A percentile compares a stretch with the other conserved stretches of the same genome.
phyloP scores from a whole-genome alignment of 2,797 vertebrate species.

The Heteromormyrus szaboi region DNA sequence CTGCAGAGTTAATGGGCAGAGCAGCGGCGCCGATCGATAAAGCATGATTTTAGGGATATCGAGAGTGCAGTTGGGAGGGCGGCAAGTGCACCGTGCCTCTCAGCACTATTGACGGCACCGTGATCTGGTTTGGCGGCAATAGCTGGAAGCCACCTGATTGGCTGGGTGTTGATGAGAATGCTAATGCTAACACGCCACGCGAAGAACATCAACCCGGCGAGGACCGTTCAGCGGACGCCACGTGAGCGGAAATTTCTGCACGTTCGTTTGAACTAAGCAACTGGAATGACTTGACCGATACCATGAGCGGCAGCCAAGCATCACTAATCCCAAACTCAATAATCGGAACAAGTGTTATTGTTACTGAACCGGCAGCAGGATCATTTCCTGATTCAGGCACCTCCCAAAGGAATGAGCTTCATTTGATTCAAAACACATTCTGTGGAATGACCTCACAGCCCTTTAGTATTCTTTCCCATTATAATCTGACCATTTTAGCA shows the following conservation, averaged over 20 bases:
- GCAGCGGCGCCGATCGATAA: neutral
- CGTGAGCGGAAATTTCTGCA: neutral
- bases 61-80: neutral
- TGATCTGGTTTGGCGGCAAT: neutral
- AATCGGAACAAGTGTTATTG: neutral
- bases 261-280: neutral
- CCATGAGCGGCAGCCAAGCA: neutral
- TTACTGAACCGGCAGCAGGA: neutral
- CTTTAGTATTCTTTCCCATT: neutral
- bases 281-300: neutral
- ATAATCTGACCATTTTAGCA: neutral
- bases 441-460: neutral
- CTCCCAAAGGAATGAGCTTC: neutral
- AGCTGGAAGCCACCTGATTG: neutral
- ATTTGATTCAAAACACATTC: constrained; percentile 1
- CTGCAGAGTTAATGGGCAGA: neutral
- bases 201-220: neutral
- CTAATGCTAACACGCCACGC: neutral
- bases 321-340: neutral
- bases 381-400: neutral
- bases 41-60: neutral
- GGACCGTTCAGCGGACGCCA: neutral
- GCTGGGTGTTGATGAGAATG: neutral
- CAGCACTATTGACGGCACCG: neutral
- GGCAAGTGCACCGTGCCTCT: neutral